Percentiles rank a stretch among this genome's conserved stretches.
Evolutionary conservation across 2,113 vertebrate genomes (phyloP).

Genomic region (Elaphurus davidianus): DNA sequence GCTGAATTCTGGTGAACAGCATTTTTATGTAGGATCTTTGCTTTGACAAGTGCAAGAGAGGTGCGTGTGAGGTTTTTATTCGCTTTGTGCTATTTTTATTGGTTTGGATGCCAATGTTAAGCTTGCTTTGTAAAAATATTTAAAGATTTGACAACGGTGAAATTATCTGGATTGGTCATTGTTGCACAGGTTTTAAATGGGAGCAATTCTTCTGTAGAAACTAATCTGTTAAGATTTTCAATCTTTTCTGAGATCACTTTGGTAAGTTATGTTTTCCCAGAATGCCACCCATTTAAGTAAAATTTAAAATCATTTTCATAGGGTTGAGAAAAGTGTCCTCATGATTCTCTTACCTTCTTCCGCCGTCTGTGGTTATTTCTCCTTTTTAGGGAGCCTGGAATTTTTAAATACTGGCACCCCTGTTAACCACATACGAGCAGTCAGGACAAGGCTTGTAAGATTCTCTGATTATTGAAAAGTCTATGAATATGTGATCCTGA

Average conservation of each 20-base stretch:
- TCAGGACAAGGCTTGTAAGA: neutral
- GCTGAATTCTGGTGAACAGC: neutral
- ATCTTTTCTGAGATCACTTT: neutral
- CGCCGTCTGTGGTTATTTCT: accelerated
- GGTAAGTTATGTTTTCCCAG: neutral
- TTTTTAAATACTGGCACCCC: neutral
- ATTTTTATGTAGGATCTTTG: neutral
- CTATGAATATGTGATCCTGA: accelerated
- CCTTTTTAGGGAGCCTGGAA: neutral
- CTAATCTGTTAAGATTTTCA: neutral
- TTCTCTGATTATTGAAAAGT: neutral
- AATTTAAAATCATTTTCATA: neutral
- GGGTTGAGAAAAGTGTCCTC: neutral
- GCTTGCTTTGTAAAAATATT: neutral
- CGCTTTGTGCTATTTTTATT: too few species aligned
- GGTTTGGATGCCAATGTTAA: neutral
- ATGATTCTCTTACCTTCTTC: accelerated
- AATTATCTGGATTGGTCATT: accelerated
- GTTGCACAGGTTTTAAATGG: accelerated
- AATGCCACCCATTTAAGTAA: neutral
- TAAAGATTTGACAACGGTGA: too few species aligned
- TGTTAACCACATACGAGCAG: accelerated
- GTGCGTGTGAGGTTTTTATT: neutral
- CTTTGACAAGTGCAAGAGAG: accelerated
- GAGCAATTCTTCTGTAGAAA: neutral